Evolutionary conservation across 2,888 invertebrate genomes (phyloP).

Genomic region (Hololepta plana): DNA sequence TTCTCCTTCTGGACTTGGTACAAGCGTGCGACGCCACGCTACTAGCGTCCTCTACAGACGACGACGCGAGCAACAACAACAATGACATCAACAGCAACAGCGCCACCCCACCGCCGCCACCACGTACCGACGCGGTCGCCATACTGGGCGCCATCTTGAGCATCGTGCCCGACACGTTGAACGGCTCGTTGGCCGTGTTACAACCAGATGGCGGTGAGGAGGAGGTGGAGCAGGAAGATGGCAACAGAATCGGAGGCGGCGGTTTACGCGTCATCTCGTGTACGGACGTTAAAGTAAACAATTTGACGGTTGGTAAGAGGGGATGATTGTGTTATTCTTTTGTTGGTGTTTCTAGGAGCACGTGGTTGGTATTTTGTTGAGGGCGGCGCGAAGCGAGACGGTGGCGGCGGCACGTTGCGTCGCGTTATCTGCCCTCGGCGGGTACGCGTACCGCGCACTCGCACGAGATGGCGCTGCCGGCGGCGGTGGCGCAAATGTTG

Average conservation of each 20-base stretch:
- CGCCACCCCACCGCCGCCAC: slow-evolving; percentile 40
- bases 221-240: too few relatives aligned
- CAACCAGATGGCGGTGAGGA: slow-evolving; percentile 41
- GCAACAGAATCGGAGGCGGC: too few relatives aligned
- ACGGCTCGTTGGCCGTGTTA: slow-evolving; percentile 36
- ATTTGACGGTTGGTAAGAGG: too few relatives aligned
- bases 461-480: too few relatives aligned
- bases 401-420: slow-evolving; percentile 76
- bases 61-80: too few relatives aligned
- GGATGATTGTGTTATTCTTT: too few relatives aligned
- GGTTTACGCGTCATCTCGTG: slow-evolving; percentile 32
- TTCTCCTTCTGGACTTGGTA: slow-evolving; percentile 75
- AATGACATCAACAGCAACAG: too few relatives aligned
- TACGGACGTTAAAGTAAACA: slow-evolving; percentile 56
- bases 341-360: slow-evolving; percentile 52
- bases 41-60: slow-evolving; percentile 61
- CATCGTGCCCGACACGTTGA: too few relatives aligned
- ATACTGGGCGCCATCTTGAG: slow-evolving; percentile 75
- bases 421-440: slow-evolving; percentile 69
- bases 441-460: slow-evolving; percentile 50
- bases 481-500: too few relatives aligned
- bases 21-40: slow-evolving; percentile 78
- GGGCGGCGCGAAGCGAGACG: slow-evolving; percentile 77
- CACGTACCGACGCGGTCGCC: slow-evolving; percentile 79
- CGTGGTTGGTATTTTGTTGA: slow-evolving; percentile 68